Evolutionary conservation across 2,888 invertebrate genomes (phyloP), one percentile per base, ranked within the genome.

Genomic region (Diaperis boleti): DNA sequence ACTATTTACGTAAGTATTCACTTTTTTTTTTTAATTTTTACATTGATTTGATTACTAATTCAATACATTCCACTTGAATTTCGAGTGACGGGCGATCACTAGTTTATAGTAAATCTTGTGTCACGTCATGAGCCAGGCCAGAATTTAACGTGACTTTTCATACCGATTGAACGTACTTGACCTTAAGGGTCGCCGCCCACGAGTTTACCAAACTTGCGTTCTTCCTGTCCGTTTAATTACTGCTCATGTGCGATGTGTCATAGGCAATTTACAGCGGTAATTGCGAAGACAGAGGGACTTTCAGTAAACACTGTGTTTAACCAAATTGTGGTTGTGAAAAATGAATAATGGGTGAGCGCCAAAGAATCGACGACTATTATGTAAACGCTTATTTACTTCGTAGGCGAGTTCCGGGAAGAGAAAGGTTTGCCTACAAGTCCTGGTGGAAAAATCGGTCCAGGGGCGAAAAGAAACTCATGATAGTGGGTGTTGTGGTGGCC

Each of bases 401-500:
- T 37, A 57, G 49, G 18, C 33, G 18, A 33, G 33, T 49, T 11
- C 49, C 49, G 35, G 18, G 11, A 10, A n/a, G 35, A 39, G 10
- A 10, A 37, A 39, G 39, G 26, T 37, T 22, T 20, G 20, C 17
- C 13, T 59, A 50, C n/a, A 47, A 59, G 60, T 42, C 26, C n/a
- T 64, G 64, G 54, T 66, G 66, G 66, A 55, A 50, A 15, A 54
- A 64, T 29, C 60, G 63, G 11, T 41, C 59, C 3, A 59, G 18
- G 13, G 37, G 17, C 10, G 52, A 63, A 39, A 52, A 47, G 22
- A 57, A 42, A 26, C 29, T 64, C 7, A 44, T 64, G 20, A 31
- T 65, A 18, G 50, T 31, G 6, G 20, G 22, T 11, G 29, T 47
- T 8, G 42, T 47, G 42, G 18, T 33, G 20, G 15, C 44, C 13